Evolutionary conservation across 2,797 vertebrate species (phyloP), one percentile per base, ranked within the genome.

Genomic region (Rallus crepitans): DNA sequence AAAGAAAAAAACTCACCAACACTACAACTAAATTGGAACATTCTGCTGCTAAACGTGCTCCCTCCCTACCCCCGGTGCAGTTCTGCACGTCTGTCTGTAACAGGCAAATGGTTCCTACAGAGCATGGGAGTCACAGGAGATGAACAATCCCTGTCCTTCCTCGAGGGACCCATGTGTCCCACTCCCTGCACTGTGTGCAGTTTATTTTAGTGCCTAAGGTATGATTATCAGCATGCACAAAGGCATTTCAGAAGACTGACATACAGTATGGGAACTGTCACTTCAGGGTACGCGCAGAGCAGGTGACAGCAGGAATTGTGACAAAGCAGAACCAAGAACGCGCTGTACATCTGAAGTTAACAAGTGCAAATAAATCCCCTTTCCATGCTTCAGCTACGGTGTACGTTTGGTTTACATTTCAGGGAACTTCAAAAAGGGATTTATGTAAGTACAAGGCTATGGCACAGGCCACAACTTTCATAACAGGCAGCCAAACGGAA

Each of bases 351-450:
- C 76, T 91, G 91, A 68, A 83, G 63, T 59, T 87, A 87, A 72
- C 68, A 83, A 87, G 59, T 50, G 78, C 87, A 94, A 88, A 93
- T 91, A 96, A 96, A 97, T 71, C 75, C 71, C 77, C 76, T 87
- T 93, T 60, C 81, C 47, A 18, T 45, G 80, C 71, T 93, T 68
- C 92, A 94, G 79, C 64, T 70, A 35, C 77, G 56, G 70, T 13
- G 79, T 80, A 7, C 25, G 39, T 89, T 92, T 94, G 91, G 63
- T 75, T 97, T 97, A 69, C 73, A 15, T 72, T 48, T 60, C 0
- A 0, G 35, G 71, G 89, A 92, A 86, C 75, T 86, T 93, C 90
- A 93, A 48, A 31, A 88, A 76, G 79, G 72, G 72, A 86, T 85
- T 92, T 92, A 33, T 59, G 14, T 15, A 64, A 1, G 6, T 40